phyloP scores from a whole-genome alignment of 2,113 vertebrate species.

The Crotalus tigris region DNA sequence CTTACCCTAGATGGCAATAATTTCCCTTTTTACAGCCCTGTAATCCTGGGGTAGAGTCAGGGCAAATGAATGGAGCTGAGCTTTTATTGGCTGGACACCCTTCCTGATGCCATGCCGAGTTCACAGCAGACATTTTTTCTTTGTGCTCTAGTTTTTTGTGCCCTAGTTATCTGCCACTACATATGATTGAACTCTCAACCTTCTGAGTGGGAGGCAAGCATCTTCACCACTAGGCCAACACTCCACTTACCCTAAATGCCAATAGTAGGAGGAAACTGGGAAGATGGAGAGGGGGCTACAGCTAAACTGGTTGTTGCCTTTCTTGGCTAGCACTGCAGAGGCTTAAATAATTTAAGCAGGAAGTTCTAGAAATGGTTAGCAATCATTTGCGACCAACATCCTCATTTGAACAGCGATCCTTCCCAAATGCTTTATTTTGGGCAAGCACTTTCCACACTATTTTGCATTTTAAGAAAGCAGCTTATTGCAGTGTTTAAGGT shows the following conservation, averaged over 20 bases:
- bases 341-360: not conserved
- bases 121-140: not conserved
- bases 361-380: not conserved
- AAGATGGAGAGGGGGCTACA: not conserved
- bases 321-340: not conserved
- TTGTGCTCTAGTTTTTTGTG: not conserved
- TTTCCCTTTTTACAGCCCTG: not conserved
- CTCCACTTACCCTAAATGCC: not conserved
- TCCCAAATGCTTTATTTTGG: not conserved
- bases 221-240: not conserved
- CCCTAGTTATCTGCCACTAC: not conserved
- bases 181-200: not conserved
- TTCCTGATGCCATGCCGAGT: no score
- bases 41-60: no score
- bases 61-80: not conserved
- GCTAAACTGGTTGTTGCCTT: not conserved
- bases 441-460: not conserved
- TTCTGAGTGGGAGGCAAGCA: not conserved
- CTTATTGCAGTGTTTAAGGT: not conserved
- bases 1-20: not conserved
- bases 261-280: not conserved
- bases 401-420: not conserved
- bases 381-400: not conserved
- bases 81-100: not conserved
- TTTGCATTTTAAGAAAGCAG: not conserved